phyloP scores from a whole-genome alignment of 2,113 vertebrate species.

The Aegotheles bennettii region DNA sequence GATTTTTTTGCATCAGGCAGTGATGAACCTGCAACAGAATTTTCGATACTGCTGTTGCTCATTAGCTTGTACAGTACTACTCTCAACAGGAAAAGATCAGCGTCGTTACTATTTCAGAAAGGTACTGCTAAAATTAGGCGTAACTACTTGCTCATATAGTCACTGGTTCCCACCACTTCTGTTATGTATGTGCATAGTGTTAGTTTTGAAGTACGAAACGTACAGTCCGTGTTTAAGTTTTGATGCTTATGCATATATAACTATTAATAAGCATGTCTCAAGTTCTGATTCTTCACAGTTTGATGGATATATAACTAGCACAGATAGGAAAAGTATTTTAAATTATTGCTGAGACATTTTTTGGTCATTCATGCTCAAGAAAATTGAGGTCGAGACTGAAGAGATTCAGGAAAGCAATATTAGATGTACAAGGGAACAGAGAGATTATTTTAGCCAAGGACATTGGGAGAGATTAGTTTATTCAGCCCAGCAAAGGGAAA shows the following conservation, averaged over 20 bases:
- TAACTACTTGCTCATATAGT: neutral
- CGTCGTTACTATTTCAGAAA: neutral
- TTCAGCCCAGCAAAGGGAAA: neutral
- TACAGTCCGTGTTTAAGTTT: neutral
- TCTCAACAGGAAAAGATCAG: neutral
- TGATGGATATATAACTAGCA: neutral
- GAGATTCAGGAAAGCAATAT: neutral
- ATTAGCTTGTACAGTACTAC: neutral
- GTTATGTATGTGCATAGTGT: neutral
- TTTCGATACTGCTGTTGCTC: neutral
- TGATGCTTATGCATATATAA: neutral
- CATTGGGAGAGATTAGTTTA: neutral
- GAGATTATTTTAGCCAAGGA: neutral
- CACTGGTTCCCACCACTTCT: neutral
- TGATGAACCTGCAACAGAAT: neutral
- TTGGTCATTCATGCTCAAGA: neutral
- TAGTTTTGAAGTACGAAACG: neutral
- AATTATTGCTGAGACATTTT: neutral
- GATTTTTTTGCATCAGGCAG: neutral
- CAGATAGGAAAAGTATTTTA: neutral
- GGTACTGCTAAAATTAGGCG: neutral
- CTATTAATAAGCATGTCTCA: neutral
- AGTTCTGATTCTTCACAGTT: neutral
- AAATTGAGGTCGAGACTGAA: neutral
- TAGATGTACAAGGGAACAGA: neutral